These are phyloP conservation scores for Pachycephus smyrnensis DNA, from an alignment of 2,888 invertebrate species.

Conservation along the genomic window DNA sequence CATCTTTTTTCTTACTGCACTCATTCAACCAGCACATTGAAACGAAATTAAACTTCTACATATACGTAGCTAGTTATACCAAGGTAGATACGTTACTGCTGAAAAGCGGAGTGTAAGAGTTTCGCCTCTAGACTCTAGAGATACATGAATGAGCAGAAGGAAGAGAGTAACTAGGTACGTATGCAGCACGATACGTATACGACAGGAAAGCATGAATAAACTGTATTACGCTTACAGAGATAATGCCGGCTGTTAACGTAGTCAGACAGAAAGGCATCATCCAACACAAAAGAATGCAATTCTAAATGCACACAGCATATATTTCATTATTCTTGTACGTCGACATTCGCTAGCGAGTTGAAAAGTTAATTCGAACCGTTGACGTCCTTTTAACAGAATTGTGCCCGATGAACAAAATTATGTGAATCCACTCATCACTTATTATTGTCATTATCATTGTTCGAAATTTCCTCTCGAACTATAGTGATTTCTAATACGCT, in stretches of 20 bases:
- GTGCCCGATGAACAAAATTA: background rate
- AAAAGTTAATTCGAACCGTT: background rate
- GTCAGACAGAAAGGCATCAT: conserved; percentile 9
- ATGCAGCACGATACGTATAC: conserved; percentile 1
- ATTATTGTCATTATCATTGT: background rate
- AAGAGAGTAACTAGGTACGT: background rate
- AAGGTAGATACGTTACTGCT: background rate
- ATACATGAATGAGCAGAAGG: conserved; percentile 19
- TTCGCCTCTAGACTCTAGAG: conserved; percentile 14
- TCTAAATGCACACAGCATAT: background rate
- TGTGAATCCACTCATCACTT: background rate
- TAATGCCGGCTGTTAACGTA: conserved; percentile 32
- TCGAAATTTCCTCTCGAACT: background rate
- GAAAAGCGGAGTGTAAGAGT: conserved; percentile 1
- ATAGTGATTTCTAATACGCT: background rate
- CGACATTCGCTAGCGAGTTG: background rate
- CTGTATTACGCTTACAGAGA: conserved; percentile 34
- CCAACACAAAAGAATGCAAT: conserved; percentile 2
- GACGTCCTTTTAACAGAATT: background rate
- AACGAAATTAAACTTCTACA: background rate
- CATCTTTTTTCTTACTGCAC: background rate
- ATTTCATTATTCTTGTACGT: background rate
- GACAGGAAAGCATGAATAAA: conserved; percentile 37
- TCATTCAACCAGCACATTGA: background rate
- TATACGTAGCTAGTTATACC: background rate